These are phyloP conservation scores for Ahaetulla prasina DNA, from an alignment of 2,113 vertebrate species.

Conservation along the genomic window DNA sequence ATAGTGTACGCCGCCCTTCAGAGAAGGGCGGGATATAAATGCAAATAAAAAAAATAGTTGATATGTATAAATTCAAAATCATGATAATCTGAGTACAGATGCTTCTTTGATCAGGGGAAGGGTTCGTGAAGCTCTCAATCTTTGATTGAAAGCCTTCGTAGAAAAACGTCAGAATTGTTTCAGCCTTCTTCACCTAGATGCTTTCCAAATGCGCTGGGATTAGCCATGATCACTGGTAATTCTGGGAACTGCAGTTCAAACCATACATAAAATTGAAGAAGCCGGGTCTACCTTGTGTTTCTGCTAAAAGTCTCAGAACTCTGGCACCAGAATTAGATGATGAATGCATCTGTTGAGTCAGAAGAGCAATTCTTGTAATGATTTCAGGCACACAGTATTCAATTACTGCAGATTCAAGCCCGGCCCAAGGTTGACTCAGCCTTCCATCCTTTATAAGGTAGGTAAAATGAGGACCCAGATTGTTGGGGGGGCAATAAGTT, in stretches of 20 bases:
- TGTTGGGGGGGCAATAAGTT: too few species aligned
- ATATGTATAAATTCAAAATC: background rate
- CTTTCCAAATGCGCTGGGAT: background rate
- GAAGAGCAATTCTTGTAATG: background rate
- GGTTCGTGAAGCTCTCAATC: background rate
- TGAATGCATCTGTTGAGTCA: background rate
- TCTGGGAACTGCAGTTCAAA: background rate
- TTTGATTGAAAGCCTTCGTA: background rate
- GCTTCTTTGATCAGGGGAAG: background rate
- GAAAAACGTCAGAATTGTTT: background rate
- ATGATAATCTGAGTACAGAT: background rate
- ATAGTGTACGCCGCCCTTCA: too few species aligned
- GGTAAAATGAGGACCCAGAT: too few species aligned
- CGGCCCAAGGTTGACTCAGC: too few species aligned
- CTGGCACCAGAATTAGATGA: background rate
- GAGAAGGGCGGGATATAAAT: too few species aligned
- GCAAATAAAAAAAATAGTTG: too few species aligned
- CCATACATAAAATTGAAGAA: background rate
- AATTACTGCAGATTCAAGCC: too few species aligned
- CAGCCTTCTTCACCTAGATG: background rate
- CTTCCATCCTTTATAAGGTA: too few species aligned
- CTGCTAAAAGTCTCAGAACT: background rate
- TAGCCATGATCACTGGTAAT: background rate
- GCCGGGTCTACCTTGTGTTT: background rate
- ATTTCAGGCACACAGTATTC: background rate